Conservation (phyloP, 2,888 invertebrate genomes). For the Melanotus villosus region DNA sequence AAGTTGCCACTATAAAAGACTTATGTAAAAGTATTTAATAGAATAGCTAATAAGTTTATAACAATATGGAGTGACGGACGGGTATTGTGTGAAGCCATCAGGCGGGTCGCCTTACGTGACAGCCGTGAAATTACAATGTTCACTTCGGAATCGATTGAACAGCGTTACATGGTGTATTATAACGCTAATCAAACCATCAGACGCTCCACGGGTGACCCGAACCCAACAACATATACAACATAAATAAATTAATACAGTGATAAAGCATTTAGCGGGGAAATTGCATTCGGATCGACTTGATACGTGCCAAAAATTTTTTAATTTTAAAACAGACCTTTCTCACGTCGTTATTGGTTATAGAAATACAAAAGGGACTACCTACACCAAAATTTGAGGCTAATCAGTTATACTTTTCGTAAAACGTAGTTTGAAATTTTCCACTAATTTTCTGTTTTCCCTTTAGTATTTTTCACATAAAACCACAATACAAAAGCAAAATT, state of each 20-base stretch:
- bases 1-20: constrained; percentile 39
- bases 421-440: no score
- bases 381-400: no score
- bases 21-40: constrained; percentile 52
- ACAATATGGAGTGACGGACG: constrained; percentile 63
- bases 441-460: no score
- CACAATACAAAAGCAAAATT: no score
- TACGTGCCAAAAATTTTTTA: no score
- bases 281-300: constrained; percentile 30
- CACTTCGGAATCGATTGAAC: constrained; percentile 68
- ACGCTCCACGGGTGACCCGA: constrained; percentile 56
- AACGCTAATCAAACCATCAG: constrained; percentile 58
- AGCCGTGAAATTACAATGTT: constrained; percentile 69
- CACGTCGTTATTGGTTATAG: no score
- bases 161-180: constrained; percentile 66
- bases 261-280: constrained; percentile 61
- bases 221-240: constrained; percentile 48
- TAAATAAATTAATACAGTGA: constrained; percentile 66
- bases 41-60: constrained; percentile 65
- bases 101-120: constrained; percentile 66
- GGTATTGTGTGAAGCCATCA: constrained; percentile 65
- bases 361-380: no score
- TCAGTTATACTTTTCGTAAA: no score
- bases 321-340: no score
- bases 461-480: no score